Percentiles rank a stretch among this genome's conserved stretches.
Conservation (phyloP, 2,888 invertebrate species). For the Priocnemis perturbator region DNA sequence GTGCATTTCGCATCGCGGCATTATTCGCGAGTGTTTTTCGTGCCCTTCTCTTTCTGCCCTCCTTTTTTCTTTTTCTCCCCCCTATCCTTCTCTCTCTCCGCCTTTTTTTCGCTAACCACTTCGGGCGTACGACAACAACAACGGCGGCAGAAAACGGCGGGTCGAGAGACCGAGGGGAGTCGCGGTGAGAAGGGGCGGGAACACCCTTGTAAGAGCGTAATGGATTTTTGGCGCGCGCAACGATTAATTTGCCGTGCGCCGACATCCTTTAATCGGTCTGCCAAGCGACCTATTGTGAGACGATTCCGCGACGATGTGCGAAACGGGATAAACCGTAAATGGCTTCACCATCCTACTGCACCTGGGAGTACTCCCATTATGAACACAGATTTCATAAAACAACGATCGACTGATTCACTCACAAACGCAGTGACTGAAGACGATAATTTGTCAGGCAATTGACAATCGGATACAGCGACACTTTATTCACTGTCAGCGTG, state of each 20-base stretch:
- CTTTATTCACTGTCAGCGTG: no score
- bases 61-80: constrained; percentile 8
- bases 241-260: constrained; percentile 39
- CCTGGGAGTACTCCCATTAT: no score
- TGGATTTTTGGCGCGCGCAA: constrained; percentile 35
- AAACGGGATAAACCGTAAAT: no score
- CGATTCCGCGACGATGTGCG: no score
- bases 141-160: not conserved
- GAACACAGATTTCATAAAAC: no score
- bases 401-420: no score
- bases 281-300: no score
- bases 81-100: no score
- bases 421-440: no score
- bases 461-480: no score
- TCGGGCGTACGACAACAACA: not conserved
- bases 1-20: constrained; percentile 55
- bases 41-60: constrained; percentile 19
- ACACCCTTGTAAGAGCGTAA: constrained; percentile 20
- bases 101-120: constrained; percentile 21
- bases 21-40: constrained; percentile 55
- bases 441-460: no score
- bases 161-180: not conserved
- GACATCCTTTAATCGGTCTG: not conserved
- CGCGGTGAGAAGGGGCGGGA: not conserved
- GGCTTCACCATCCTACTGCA: no score